phyloP scores from a whole-genome alignment of 2,113 vertebrate genomes.

The Ascaphus truei region DNA sequence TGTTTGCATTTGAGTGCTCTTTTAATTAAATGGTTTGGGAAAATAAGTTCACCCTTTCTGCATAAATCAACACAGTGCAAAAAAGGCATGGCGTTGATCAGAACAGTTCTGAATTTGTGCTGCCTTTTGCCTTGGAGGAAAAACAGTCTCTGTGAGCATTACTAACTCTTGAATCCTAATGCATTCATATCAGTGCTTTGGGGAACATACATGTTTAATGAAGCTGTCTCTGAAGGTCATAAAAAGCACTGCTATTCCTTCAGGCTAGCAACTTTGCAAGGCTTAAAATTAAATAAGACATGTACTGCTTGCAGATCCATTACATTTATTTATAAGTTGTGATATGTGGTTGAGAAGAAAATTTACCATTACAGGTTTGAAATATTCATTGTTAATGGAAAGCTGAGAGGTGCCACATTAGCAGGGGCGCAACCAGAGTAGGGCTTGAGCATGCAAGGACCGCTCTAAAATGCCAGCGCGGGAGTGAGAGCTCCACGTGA shows the following conservation, averaged over 20 bases:
- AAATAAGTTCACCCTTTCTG: neutral
- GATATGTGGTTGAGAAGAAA: too few species aligned
- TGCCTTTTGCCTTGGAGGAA: conserved; percentile 12
- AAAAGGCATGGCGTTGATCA: neutral
- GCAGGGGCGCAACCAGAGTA: too few species aligned
- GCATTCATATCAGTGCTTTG: neutral
- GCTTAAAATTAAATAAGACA: neutral
- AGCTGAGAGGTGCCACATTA: too few species aligned
- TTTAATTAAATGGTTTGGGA: too few species aligned
- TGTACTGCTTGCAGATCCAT: neutral
- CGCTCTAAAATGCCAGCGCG: too few species aligned
- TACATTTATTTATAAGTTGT: too few species aligned
- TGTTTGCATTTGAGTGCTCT: too few species aligned
- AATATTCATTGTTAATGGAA: too few species aligned
- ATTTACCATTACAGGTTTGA: too few species aligned
- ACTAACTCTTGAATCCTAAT: conserved; percentile 6
- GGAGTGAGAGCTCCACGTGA: too few species aligned
- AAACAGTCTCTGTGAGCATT: neutral
- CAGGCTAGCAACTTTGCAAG: neutral
- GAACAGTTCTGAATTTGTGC: neutral
- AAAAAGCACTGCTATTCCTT: neutral
- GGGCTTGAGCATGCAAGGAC: too few species aligned
- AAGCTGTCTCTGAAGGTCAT: neutral
- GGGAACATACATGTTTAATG: conserved; percentile 22
- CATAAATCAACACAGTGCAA: neutral